Conservation (phyloP, 2,797 vertebrate genomes). For the Spheniscus humboldti region DNA sequence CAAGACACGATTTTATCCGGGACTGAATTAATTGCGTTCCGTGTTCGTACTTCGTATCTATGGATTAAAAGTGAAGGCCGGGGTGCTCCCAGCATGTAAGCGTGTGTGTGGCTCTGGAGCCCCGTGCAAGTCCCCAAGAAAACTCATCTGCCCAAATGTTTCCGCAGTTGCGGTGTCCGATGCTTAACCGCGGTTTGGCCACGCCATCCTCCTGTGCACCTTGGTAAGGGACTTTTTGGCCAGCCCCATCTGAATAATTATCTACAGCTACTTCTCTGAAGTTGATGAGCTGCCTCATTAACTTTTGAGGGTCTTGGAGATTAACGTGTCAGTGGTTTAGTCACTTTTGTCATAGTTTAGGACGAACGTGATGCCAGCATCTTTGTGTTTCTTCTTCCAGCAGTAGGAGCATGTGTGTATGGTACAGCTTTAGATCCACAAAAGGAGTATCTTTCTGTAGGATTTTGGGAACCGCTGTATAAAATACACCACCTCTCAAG, state of each 20-base stretch:
- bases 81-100: neutral
- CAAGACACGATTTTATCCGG: neutral
- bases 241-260: neutral
- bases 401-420: accelerated
- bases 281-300: neutral
- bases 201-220: accelerated
- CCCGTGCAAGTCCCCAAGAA: neutral
- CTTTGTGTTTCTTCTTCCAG: neutral
- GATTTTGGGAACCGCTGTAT: neutral
- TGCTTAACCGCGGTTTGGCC: accelerated
- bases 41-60: accelerated
- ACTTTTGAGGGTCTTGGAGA: neutral
- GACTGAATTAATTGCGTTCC: neutral
- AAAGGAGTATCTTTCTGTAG: neutral
- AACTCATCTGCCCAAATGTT: neutral
- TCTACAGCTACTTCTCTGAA: neutral
- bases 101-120: neutral
- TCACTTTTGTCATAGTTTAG: neutral
- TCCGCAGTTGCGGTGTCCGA: accelerated
- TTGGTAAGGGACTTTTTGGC: neutral
- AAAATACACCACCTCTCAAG: neutral
- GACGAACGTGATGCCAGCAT: accelerated
- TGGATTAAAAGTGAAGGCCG: accelerated
- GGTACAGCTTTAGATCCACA: neutral
- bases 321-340: neutral